Percentiles rank a stretch among this genome's conserved stretches.
Conservation (phyloP, 2,888 invertebrate genomes). For the Mesoligia furuncula region DNA sequence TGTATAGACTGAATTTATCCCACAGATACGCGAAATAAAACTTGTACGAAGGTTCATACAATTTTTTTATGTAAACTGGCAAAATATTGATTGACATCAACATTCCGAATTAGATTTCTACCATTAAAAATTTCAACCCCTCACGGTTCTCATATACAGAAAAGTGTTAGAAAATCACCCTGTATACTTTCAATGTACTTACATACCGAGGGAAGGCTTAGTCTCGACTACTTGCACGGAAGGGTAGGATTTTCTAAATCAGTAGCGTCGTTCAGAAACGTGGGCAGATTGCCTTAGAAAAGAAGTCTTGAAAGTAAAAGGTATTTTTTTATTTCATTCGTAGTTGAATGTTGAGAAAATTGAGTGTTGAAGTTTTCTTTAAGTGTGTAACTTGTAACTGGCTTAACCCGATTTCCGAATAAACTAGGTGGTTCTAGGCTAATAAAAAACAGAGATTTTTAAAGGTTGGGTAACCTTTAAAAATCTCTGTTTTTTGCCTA, state of each 20-base stretch:
- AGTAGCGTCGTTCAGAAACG: constrained; percentile 46
- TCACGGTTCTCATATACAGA: not conserved
- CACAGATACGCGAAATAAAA: not conserved
- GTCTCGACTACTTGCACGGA: constrained; percentile 13
- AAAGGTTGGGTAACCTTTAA: too few relatives aligned
- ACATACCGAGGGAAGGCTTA: constrained; percentile 32
- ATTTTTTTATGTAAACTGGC: not conserved
- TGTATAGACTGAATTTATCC: too few relatives aligned
- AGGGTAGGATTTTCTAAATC: constrained; percentile 59
- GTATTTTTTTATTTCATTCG: constrained; percentile 5
- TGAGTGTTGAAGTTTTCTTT: not conserved
- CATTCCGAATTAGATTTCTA: not conserved
- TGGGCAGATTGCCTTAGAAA: constrained; percentile 41
- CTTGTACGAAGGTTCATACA: too few relatives aligned
- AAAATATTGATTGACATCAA: not conserved
- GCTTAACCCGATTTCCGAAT: not conserved
- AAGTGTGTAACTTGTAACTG: not conserved
- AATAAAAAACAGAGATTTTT: not conserved
- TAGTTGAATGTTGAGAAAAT: constrained; percentile 12
- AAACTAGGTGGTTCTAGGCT: not conserved
- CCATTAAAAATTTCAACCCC: not conserved
- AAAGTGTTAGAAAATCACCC: not conserved
- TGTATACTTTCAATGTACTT: constrained; percentile 34
- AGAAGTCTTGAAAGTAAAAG: constrained; percentile 13
- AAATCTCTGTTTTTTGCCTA: too few relatives aligned